These are phyloP conservation scores for Galleria mellonella DNA, from an alignment of 1,140 invertebrate genomes.

Conservation along the genomic window DNA sequence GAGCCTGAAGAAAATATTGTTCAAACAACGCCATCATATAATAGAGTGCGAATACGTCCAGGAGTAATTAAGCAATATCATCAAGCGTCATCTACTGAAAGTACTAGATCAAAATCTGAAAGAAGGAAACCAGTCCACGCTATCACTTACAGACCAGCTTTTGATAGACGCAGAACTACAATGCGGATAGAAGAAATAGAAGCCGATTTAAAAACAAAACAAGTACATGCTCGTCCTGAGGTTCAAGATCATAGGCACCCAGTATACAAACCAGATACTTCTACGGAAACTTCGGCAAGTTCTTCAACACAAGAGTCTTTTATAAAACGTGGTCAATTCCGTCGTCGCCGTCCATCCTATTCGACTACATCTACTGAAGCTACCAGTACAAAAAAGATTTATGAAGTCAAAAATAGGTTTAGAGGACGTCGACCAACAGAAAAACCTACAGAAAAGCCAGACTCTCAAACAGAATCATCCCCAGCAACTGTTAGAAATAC, in stretches of 20 bases:
- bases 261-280: constrained; percentile 58
- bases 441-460: constrained; percentile 54
- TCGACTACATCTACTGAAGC: constrained; percentile 48
- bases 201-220: constrained; percentile 68
- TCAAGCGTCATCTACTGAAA: constrained; percentile 44
- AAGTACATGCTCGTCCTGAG: constrained; percentile 49
- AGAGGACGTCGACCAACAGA: constrained; percentile 60
- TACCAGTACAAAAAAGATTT: constrained; percentile 34
- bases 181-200: constrained; percentile 73
- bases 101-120: constrained; percentile 37
- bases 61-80: constrained; percentile 58
- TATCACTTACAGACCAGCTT: constrained; percentile 66
- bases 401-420: constrained; percentile 61
- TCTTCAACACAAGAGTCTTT: constrained; percentile 26
- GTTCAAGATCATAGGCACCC: constrained; percentile 55
- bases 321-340: constrained; percentile 47
- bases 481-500: constrained; percentile 36
- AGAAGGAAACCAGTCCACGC: constrained; percentile 45
- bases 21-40: constrained; percentile 63
- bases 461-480: constrained; percentile 32
- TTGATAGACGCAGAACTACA: constrained; percentile 61
- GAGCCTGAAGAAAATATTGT: constrained; percentile 46
- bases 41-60: constrained; percentile 58
- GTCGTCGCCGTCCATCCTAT: constrained; percentile 46
- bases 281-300: constrained; percentile 30